Evolutionary conservation across 2,888 invertebrate genomes (phyloP).

Genomic region (Polydesmus complanatus): DNA sequence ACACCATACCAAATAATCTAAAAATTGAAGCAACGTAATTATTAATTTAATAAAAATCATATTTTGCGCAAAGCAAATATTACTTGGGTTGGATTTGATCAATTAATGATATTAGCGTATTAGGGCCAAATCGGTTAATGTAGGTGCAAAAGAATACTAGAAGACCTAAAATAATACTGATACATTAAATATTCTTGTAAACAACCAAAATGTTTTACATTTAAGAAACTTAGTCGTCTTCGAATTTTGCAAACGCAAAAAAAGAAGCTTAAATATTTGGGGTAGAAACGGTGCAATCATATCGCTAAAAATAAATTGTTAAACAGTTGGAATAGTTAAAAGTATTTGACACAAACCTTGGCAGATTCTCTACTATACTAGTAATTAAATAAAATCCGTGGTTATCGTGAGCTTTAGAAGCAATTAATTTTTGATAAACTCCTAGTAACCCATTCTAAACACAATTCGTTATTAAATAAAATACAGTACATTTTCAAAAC

Average conservation of each 20-base stretch:
- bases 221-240: slow-evolving; percentile 93
- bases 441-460: slow-evolving; percentile 51
- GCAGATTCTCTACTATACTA: slow-evolving; percentile 66
- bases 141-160: slow-evolving; percentile 84
- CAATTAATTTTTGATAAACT: slow-evolving; percentile 90
- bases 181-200: slow-evolving; percentile 6
- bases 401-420: slow-evolving; percentile 87
- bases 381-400: slow-evolving; percentile 89
- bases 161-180: slow-evolving; percentile 38
- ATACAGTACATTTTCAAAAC: slow-evolving; percentile 5
- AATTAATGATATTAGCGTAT: slow-evolving; percentile 56
- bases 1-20: slow-evolving; percentile 91
- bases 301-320: slow-evolving; percentile 44
- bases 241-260: slow-evolving; percentile 77
- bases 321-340: no score
- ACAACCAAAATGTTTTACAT: slow-evolving; percentile 26
- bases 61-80: slow-evolving; percentile 24
- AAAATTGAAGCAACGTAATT: neutral
- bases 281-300: slow-evolving; percentile 61
- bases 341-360: slow-evolving; percentile 42
- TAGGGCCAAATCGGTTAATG: slow-evolving; percentile 63
- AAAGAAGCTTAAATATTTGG: slow-evolving; percentile 80
- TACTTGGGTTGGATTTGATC: slow-evolving; percentile 75
- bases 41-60: slow-evolving; percentile 7
- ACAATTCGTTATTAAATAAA: slow-evolving; percentile 24